Evolutionary conservation across 1,140 invertebrate genomes (phyloP).

Genomic region (Drosophila pectinifera): DNA sequence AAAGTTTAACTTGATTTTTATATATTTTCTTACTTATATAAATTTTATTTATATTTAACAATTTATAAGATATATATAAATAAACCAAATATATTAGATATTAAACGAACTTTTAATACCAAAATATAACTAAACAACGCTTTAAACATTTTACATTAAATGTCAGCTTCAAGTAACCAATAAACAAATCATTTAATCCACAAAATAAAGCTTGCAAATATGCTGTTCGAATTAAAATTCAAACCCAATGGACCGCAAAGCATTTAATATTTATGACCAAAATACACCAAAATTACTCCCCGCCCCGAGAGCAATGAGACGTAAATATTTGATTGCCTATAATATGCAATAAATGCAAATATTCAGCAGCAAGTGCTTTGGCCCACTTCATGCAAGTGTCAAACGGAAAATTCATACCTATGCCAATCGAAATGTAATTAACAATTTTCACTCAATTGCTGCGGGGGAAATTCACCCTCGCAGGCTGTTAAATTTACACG

Average conservation of each 20-base stretch:
- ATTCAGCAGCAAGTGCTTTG: slow-evolving; percentile 19
- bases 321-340: slow-evolving; percentile 27
- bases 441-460: slow-evolving; percentile 9
- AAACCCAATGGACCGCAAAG: not conserved
- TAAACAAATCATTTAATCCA: slow-evolving; percentile 1
- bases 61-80: too few relatives aligned
- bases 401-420: slow-evolving; percentile 22
- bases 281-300: not conserved
- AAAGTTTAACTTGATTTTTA: too few relatives aligned
- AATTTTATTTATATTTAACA: too few relatives aligned
- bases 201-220: not conserved
- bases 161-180: not conserved
- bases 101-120: too few relatives aligned
- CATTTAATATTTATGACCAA: slow-evolving; percentile 9
- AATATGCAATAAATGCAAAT: slow-evolving; percentile 50
- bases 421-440: slow-evolving; percentile 48
- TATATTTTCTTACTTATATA: too few relatives aligned
- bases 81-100: too few relatives aligned
- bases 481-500: slow-evolving; percentile 18
- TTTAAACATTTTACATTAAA: not conserved
- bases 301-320: slow-evolving; percentile 1
- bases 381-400: slow-evolving; percentile 25
- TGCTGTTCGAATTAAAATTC: not conserved
- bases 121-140: not conserved
- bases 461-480: not conserved